A percentile compares a stretch with the other conserved stretches of the same genome.
Evolutionary conservation across 2,797 vertebrate species (phyloP).

Genomic region (Notamacropus eugenii): DNA sequence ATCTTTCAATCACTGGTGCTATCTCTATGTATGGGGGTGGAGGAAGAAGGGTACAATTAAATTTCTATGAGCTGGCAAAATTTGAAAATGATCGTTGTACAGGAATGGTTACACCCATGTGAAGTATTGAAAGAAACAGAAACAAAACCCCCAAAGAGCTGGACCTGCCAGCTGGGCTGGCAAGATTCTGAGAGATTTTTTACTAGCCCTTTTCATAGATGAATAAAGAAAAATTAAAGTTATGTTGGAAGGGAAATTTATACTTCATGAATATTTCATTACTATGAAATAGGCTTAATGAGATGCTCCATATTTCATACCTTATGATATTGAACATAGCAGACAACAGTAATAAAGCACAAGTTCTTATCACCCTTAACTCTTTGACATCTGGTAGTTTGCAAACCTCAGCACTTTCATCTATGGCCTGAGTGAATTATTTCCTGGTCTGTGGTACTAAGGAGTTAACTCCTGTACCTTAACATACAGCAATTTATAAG

Average conservation of each 20-base stretch:
- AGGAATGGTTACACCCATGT: neutral
- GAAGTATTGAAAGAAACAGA: neutral
- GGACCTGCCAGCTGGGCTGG: neutral
- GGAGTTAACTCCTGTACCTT: neutral
- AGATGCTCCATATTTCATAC: neutral
- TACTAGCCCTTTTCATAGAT: neutral
- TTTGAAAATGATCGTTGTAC: neutral
- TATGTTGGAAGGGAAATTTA: neutral
- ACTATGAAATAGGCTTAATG: slow-evolving; percentile 1
- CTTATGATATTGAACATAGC: neutral
- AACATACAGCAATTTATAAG: neutral
- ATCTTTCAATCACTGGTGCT: neutral
- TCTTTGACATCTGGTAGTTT: neutral
- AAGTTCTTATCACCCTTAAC: neutral
- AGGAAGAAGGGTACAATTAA: neutral
- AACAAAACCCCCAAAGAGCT: neutral
- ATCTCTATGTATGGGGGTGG: neutral
- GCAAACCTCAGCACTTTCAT: neutral
- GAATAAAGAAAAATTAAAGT: slow-evolving; percentile 2
- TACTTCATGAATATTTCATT: slow-evolving; percentile 8
- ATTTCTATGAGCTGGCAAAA: neutral
- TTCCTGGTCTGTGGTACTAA: neutral
- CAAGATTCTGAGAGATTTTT: neutral
- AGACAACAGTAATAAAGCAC: neutral
- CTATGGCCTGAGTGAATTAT: neutral